phyloP scores from a whole-genome alignment of 2,113 vertebrate genomes.

The Phrynosoma platyrhinos region DNA sequence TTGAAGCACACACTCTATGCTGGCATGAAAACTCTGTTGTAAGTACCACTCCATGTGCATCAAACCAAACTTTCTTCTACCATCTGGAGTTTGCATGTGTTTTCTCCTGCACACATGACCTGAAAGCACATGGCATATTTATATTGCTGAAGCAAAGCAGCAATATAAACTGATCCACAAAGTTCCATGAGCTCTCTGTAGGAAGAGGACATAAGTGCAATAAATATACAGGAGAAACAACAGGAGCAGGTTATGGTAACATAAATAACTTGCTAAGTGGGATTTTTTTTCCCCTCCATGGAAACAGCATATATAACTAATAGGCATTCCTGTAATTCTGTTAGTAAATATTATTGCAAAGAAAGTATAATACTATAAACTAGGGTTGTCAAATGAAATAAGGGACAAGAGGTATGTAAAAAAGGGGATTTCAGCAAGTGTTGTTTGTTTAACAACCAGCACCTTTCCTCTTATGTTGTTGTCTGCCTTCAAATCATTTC shows the following conservation, averaged over 20 bases:
- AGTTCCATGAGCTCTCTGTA: neutral
- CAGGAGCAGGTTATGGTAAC: neutral
- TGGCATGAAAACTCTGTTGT: neutral
- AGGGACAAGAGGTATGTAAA: too few species aligned
- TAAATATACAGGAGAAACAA: neutral
- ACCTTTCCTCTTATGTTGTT: too few species aligned
- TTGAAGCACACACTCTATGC: slow-evolving; percentile 22
- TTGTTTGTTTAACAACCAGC: too few species aligned
- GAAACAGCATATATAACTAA: neutral
- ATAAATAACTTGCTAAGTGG: neutral
- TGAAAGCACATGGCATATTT: neutral
- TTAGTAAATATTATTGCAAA: too few species aligned
- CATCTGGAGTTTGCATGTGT: neutral
- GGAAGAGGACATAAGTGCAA: neutral
- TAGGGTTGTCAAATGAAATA: too few species aligned
- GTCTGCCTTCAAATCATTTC: too few species aligned
- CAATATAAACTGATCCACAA: neutral
- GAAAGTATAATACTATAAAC: too few species aligned
- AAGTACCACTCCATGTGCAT: neutral
- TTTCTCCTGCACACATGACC: neutral
- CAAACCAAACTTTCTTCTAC: neutral
- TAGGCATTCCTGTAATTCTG: too few species aligned
- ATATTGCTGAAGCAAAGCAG: neutral
- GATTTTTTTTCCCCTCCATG: neutral
- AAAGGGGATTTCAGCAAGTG: too few species aligned